Conservation (phyloP, 2,797 vertebrate genomes). For the Phoeniculus purpureus region DNA sequence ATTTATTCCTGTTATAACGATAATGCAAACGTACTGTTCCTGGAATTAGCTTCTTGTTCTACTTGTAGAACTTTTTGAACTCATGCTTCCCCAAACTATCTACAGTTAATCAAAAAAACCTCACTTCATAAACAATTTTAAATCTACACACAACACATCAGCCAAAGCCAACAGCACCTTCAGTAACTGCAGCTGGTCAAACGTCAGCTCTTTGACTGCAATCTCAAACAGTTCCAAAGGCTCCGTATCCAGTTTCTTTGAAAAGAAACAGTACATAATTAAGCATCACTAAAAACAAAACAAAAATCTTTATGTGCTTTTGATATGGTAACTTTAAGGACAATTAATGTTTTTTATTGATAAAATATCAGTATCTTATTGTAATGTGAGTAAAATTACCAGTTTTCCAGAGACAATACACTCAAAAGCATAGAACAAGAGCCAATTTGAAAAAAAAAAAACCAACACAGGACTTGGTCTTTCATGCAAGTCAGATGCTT, state of each 20-base stretch:
- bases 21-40: neutral
- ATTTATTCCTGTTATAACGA: neutral
- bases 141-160: neutral
- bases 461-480: neutral
- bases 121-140: neutral
- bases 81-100: neutral
- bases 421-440: neutral
- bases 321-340: neutral
- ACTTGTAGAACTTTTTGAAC: neutral
- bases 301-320: neutral
- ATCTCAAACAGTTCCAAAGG: slow-evolving; percentile 92
- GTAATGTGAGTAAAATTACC: neutral
- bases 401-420: neutral
- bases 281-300: neutral
- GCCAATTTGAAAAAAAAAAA: neutral
- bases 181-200: slow-evolving; percentile 93
- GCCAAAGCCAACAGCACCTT: slow-evolving; percentile 82
- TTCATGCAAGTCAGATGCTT: neutral
- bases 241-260: slow-evolving; percentile 90
- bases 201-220: slow-evolving; percentile 95
- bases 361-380: neutral
- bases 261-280: slow-evolving; percentile 3
- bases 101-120: neutral
- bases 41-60: neutral
- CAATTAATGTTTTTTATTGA: neutral